Base-by-base conservation (phyloP, 2,113 vertebrate species). In the Alces alces region DNA sequence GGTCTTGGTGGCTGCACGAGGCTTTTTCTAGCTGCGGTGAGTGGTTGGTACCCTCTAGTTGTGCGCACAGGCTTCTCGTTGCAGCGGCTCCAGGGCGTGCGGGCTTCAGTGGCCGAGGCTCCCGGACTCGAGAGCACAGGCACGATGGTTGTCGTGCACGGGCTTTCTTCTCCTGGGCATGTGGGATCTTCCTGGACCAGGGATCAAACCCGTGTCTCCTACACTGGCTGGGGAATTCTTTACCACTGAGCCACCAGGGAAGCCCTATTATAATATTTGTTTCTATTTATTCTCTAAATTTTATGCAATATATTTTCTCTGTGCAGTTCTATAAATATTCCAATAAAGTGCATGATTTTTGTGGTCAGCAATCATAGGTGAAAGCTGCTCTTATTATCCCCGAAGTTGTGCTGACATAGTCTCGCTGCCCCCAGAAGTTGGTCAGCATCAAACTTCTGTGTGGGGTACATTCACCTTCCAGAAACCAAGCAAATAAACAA, bases 341-440 rank as follows among this genome's bases (percentile, higher is more conserved):
- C 84, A 90, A 73, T 82, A 54, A 82, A 4, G 6, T 39, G 5
- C 50, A 61, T 7, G 12, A 39, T 23, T 80, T 86, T 87, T 89
- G 12, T 89, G 78, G 66, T 92, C 23, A 61, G 76, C 39, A 43
- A 57, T 84, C 28, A 19, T 21, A 6, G 13, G 13, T 82, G 5
- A 95, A 97, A 98, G 98, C 98, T 93, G 97, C 98, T 97, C 98
- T 97, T 85, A 97, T 97, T 97, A 98, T 97, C 96, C 98, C 94
- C 97, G 93, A 98, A 97, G 95, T 99, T 98, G 99, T 98, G 98
- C 98, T 98, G 98, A 98, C 98, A 98, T 98, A 97, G 98, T 97
- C 98, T 96, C 94, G 87, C 98, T 97, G 98, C 98, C 97, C 98
- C 98, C 98, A 95, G 97, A 98, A 98, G 95, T 98, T 97, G 98